Evolutionary conservation across 2,888 invertebrate genomes (phyloP).

Genomic region (Synergus japonicus): DNA sequence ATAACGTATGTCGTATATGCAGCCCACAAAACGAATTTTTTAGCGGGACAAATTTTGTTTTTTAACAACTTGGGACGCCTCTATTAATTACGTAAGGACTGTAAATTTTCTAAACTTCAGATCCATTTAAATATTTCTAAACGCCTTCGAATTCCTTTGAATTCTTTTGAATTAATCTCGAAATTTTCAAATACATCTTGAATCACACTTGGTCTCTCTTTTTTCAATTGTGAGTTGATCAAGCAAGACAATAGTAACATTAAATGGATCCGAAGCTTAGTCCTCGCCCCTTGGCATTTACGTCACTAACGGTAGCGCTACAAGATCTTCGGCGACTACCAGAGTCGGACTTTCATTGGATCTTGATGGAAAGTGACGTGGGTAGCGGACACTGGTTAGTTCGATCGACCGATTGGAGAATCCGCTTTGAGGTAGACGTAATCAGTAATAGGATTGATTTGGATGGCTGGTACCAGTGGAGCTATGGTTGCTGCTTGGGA

Average conservation of each 20-base stretch:
- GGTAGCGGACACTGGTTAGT: constrained; percentile 57
- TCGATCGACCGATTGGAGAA: constrained; percentile 65
- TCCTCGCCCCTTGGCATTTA: constrained; percentile 14
- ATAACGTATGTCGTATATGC: too few species aligned
- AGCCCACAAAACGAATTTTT: background rate
- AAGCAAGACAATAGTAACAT: constrained; percentile 12
- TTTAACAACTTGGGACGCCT: too few species aligned
- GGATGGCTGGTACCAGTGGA: constrained; percentile 61
- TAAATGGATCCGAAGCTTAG: constrained; percentile 12
- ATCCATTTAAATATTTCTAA: too few species aligned
- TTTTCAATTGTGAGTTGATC: background rate
- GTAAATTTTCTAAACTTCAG: too few species aligned
- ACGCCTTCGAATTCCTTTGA: too few species aligned
- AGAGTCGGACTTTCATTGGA: constrained; percentile 50
- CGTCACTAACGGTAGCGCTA: constrained; percentile 40
- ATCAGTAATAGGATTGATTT: constrained; percentile 71
- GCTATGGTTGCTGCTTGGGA: constrained; percentile 54
- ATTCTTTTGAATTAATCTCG: too few species aligned
- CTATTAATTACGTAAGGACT: too few species aligned
- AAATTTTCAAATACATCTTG: too few species aligned
- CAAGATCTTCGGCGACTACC: constrained; percentile 52
- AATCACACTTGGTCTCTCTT: too few species aligned
- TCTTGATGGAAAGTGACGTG: constrained; percentile 62
- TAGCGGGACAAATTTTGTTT: background rate
- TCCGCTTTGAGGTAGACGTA: constrained; percentile 65